Evolutionary conservation across 1,140 invertebrate genomes (phyloP).

Genomic region (Drosophila nigrodunni): DNA sequence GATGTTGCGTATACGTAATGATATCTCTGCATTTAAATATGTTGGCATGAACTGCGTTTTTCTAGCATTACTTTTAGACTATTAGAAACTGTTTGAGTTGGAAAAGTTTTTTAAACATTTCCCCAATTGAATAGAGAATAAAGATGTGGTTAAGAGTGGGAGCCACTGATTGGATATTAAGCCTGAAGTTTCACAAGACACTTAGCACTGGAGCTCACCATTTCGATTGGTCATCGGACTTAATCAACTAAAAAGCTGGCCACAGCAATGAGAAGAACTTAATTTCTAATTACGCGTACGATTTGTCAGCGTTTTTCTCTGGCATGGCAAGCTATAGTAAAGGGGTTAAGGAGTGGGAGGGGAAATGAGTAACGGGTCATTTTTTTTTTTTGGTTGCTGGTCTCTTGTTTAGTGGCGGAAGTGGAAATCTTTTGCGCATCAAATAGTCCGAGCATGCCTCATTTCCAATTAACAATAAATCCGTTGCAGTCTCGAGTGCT

Average conservation of each 20-base stretch:
- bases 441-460: conserved; percentile 78
- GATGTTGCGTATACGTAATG: no score
- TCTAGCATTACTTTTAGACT: no score
- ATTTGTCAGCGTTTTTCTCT: conserved; percentile 75
- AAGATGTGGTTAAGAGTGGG: neutral
- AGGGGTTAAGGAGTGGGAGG: neutral
- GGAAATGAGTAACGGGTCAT: conserved; percentile 32
- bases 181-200: conserved; percentile 1
- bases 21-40: no score
- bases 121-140: no score
- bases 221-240: conserved; percentile 31
- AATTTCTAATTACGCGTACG: conserved; percentile 81
- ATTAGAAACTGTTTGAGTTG: no score
- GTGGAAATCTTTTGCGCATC: conserved; percentile 74
- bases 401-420: conserved; percentile 59
- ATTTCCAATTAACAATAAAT: conserved; percentile 83
- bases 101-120: no score
- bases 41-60: no score
- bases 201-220: neutral
- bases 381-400: neutral
- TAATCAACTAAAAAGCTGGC: conserved; percentile 45
- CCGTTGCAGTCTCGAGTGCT: conserved; percentile 61
- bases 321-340: no score
- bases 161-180: conserved; percentile 8
- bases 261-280: conserved; percentile 65